phyloP scores from a whole-genome alignment of 2,113 vertebrate genomes.

The Gymnogyps californianus region DNA sequence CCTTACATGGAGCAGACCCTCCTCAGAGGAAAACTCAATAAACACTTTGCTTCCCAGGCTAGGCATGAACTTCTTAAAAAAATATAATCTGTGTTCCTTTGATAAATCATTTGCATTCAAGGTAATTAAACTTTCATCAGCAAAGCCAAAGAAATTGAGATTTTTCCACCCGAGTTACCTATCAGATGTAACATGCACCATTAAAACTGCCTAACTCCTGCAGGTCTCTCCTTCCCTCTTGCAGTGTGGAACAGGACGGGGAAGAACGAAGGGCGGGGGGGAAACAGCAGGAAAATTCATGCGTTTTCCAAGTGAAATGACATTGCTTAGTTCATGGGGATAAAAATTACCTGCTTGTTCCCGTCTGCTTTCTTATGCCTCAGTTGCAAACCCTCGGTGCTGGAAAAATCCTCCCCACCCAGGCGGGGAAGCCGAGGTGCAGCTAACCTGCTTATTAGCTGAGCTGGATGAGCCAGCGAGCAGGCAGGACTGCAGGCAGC shows the following conservation, averaged over 20 bases:
- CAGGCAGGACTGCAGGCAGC: background rate
- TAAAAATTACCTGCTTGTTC: background rate
- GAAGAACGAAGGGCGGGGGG: accelerated
- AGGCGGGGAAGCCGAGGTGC: background rate
- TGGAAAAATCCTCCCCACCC: constrained; percentile 16
- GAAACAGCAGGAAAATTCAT: background rate
- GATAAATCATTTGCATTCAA: background rate
- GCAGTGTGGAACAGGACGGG: background rate
- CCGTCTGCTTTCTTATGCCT: background rate
- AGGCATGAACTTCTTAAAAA: background rate
- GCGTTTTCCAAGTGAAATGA: background rate
- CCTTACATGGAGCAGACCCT: background rate
- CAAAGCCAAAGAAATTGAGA: background rate
- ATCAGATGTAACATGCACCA: background rate
- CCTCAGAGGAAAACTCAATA: background rate
- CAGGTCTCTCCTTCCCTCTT: background rate
- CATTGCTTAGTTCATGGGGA: background rate
- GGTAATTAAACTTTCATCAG: constrained; percentile 26
- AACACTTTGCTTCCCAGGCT: background rate
- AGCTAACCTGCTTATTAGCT: background rate
- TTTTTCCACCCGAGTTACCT: background rate
- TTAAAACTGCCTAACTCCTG: background rate
- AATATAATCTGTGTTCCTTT: background rate
- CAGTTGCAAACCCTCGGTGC: background rate
- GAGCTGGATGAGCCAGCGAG: background rate